Percentiles rank a stretch among this genome's conserved stretches.
phyloP scores from a whole-genome alignment of 2,797 vertebrate species.

The Epinephelus awoara region DNA sequence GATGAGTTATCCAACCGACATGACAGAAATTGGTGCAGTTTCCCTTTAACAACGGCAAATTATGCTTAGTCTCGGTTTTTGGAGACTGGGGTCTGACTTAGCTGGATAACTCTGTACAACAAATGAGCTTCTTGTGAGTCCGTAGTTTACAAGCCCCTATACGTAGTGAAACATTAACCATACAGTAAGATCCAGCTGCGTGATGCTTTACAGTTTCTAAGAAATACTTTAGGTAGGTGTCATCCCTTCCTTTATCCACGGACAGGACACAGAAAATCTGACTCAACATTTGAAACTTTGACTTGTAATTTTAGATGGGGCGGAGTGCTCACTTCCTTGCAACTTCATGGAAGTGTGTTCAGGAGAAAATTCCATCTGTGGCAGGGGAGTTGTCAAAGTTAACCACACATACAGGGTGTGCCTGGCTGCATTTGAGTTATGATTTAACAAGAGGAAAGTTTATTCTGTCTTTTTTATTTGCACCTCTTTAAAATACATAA shows the following conservation, averaged over 20 bases:
- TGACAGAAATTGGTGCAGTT: too few relatives aligned
- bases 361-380: neutral
- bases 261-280: neutral
- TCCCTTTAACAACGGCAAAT: too few relatives aligned
- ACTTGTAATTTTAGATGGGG: neutral
- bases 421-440: too few relatives aligned
- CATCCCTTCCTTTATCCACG: neutral
- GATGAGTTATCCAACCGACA: too few relatives aligned
- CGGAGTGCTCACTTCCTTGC: conserved; percentile 35
- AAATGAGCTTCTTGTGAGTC: neutral
- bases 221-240: neutral
- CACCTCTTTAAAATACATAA: neutral
- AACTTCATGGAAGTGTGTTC: conserved; percentile 21
- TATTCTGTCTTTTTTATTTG: neutral
- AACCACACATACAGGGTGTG: neutral
- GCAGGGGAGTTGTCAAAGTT: neutral
- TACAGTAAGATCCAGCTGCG: neutral
- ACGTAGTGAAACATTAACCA: fast-evolving
- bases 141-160: neutral
- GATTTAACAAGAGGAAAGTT: neutral
- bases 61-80: too few relatives aligned
- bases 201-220: neutral
- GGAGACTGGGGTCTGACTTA: neutral
- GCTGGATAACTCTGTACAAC: neutral
- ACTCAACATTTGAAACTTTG: neutral